phyloP scores from a whole-genome alignment of 2,888 invertebrate species.

The Lasioglossum vierecki region DNA sequence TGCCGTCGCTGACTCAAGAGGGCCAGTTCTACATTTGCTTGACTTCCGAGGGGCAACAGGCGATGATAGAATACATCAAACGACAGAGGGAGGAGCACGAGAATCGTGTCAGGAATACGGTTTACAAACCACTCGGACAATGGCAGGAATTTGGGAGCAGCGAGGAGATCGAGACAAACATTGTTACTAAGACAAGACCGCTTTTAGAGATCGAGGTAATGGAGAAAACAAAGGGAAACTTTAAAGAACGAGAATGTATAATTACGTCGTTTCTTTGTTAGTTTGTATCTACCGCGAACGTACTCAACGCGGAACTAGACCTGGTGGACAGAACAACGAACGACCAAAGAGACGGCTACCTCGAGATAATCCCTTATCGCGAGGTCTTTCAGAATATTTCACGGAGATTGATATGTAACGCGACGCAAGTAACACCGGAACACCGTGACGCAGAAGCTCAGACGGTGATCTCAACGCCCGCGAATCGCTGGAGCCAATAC shows the following conservation, averaged over 20 bases:
- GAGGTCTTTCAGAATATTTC: conserved; percentile 86
- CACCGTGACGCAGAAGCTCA: conserved; percentile 86
- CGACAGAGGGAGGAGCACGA: conserved; percentile 73
- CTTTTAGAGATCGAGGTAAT: conserved; percentile 87
- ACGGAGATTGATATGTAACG: conserved; percentile 86
- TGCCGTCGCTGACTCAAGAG: conserved; percentile 86
- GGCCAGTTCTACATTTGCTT: conserved; percentile 90
- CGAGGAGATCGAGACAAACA: conserved; percentile 86
- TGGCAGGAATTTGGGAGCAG: conserved; percentile 89
- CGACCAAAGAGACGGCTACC: conserved; percentile 88
- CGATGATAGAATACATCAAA: conserved; percentile 81
- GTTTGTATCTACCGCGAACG: conserved; percentile 68
- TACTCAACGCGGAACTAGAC: conserved; percentile 78
- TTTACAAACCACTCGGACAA: conserved; percentile 85
- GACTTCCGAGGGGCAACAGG: conserved; percentile 85
- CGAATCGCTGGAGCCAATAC: conserved; percentile 90
- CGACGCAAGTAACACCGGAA: conserved; percentile 86
- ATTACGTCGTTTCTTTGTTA: conserved; percentile 24
- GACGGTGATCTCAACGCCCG: conserved; percentile 88
- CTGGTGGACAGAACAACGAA: conserved; percentile 86
- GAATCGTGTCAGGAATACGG: conserved; percentile 84
- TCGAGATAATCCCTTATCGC: conserved; percentile 86
- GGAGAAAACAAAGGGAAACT: not conserved
- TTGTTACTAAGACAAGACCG: conserved; percentile 85
- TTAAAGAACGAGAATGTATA: not conserved